Percentiles rank a stretch among this genome's conserved stretches.
These are phyloP conservation scores for Pantherophis guttatus DNA, from an alignment of 2,113 vertebrate genomes.

Conservation along the genomic window DNA sequence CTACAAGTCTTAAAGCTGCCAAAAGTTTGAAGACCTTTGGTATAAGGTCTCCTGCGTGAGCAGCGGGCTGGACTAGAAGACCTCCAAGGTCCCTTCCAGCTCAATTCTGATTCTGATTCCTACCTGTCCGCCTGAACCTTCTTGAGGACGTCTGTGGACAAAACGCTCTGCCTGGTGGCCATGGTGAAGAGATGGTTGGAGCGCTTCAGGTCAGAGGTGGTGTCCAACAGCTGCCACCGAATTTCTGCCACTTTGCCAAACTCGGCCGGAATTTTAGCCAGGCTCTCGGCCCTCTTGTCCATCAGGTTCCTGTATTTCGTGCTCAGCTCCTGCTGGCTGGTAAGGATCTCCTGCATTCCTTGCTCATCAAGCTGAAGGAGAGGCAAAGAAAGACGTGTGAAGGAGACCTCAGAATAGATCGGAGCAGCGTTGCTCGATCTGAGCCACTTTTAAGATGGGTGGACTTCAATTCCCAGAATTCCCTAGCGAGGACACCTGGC, in stretches of 20 bases:
- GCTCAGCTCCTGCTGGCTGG: conserved; percentile 41
- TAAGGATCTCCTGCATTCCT: conserved; percentile 43
- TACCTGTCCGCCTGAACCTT: conserved; percentile 80
- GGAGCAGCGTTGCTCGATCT: not conserved
- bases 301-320: conserved; percentile 20
- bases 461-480: not conserved
- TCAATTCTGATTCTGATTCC: not conserved
- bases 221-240: conserved; percentile 32
- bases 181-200: conserved; percentile 38
- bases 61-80: not conserved
- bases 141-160: conserved; percentile 59
- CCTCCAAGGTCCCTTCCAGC: not conserved
- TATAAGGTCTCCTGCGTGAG: too few species aligned
- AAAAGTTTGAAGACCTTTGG: too few species aligned
- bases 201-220: conserved; percentile 36
- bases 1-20: too few species aligned
- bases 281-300: conserved; percentile 7
- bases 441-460: not conserved
- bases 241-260: not conserved
- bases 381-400: conserved; percentile 19
- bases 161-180: conserved; percentile 42
- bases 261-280: not conserved
- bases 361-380: conserved; percentile 53
- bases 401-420: not conserved
- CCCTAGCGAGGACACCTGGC: too few species aligned